These are phyloP conservation scores for Pionites leucogaster DNA, from an alignment of 2,113 vertebrate genomes.

Conservation along the genomic window DNA sequence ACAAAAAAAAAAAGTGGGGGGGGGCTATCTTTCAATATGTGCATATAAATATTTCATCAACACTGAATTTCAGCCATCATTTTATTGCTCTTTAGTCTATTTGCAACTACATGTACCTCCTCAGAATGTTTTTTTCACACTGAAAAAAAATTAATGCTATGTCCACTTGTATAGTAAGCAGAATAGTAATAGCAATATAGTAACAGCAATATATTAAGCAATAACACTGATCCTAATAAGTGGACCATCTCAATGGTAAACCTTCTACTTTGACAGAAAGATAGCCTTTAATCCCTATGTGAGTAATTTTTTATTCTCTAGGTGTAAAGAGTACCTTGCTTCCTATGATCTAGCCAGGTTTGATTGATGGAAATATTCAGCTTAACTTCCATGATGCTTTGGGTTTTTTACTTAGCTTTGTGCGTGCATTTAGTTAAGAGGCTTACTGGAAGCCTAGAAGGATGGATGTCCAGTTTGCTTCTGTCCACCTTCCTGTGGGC, in stretches of 20 bases:
- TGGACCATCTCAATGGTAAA: neutral
- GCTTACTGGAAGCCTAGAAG: neutral
- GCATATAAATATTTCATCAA: neutral
- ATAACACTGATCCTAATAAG: neutral
- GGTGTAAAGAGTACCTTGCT: neutral
- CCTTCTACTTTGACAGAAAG: neutral
- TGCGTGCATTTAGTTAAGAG: neutral
- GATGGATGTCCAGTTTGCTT: neutral
- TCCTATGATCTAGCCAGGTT: neutral
- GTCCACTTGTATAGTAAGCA: neutral
- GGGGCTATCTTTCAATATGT: accelerated
- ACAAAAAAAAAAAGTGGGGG: neutral
- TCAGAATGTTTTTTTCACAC: neutral
- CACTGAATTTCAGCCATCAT: neutral
- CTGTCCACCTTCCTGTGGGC: neutral
- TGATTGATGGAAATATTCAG: neutral
- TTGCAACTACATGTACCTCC: neutral
- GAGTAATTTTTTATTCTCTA: neutral
- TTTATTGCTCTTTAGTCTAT: neutral
- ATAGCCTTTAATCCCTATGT: neutral
- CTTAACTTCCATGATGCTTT: neutral
- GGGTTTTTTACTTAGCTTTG: neutral
- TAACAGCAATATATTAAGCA: neutral
- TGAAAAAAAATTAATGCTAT: neutral
- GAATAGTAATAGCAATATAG: neutral